phyloP scores from a whole-genome alignment of 2,113 vertebrate species.

The Entomyzon cyanotis region DNA sequence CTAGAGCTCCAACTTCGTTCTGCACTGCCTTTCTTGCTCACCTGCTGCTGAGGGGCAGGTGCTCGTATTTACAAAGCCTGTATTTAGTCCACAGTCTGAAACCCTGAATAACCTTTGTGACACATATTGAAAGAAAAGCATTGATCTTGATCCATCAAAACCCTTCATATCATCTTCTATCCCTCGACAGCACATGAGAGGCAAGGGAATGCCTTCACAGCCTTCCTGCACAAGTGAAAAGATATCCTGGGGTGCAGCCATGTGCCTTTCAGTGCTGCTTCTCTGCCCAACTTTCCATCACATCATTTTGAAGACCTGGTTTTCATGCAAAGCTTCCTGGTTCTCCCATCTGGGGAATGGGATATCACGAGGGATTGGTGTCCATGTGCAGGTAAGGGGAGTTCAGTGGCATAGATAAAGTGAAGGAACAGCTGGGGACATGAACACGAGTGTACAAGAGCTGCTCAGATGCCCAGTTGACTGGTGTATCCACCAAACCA shows the following conservation, averaged over 20 bases:
- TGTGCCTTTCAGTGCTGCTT: not conserved
- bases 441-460: not conserved
- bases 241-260: not conserved
- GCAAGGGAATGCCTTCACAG: not conserved
- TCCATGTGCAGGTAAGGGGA: not conserved
- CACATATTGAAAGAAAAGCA: not conserved
- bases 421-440: rapidly evolving
- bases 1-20: not conserved
- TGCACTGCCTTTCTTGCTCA: not conserved
- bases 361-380: not conserved
- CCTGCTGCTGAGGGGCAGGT: not conserved
- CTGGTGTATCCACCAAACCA: not conserved
- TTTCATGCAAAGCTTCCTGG: not conserved
- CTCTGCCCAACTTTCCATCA: not conserved
- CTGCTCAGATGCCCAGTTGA: not conserved
- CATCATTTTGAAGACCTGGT: not conserved
- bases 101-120: not conserved
- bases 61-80: not conserved
- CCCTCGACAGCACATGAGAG: not conserved
- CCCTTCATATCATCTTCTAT: not conserved
- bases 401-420: not conserved
- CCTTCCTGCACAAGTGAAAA: not conserved
- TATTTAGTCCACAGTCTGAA: not conserved
- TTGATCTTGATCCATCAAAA: not conserved
- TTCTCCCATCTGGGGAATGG: not conserved